A percentile compares a stretch with the other conserved stretches of the same genome.
Conservation (phyloP, 2,888 invertebrate genomes). For the Limnephilus rhombicus region DNA sequence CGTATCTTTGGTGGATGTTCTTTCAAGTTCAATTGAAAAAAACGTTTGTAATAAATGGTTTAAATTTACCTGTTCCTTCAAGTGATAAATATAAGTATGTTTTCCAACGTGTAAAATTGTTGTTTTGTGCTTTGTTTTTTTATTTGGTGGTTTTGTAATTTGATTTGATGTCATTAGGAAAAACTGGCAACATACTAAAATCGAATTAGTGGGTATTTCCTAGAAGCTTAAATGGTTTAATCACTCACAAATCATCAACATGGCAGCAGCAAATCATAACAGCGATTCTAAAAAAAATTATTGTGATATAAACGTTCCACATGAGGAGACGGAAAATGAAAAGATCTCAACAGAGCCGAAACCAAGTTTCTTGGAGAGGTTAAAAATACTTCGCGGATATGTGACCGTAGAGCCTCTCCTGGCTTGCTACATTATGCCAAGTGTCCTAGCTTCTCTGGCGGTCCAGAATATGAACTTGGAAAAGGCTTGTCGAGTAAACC, state of each 20-base stretch:
- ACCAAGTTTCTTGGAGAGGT: background rate
- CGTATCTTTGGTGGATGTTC: background rate
- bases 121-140: background rate
- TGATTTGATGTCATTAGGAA: background rate
- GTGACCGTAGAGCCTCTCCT: slow-evolving; percentile 83
- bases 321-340: background rate
- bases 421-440: slow-evolving; percentile 81
- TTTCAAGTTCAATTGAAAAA: background rate
- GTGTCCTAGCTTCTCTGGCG: slow-evolving; percentile 83
- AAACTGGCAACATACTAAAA: background rate
- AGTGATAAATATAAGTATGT: background rate
- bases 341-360: background rate
- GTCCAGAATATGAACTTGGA: slow-evolving; percentile 91
- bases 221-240: slow-evolving; percentile 8
- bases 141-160: background rate
- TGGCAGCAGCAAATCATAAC: background rate
- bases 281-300: background rate
- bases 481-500: slow-evolving; percentile 90
- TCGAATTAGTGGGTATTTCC: background rate
- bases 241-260: background rate
- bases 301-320: background rate
- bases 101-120: background rate
- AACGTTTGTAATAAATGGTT: background rate
- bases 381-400: slow-evolving; percentile 67
- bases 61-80: background rate